Conservation (phyloP, 1,140 invertebrate species). For the Mycetomoellerius zeteki region DNA sequence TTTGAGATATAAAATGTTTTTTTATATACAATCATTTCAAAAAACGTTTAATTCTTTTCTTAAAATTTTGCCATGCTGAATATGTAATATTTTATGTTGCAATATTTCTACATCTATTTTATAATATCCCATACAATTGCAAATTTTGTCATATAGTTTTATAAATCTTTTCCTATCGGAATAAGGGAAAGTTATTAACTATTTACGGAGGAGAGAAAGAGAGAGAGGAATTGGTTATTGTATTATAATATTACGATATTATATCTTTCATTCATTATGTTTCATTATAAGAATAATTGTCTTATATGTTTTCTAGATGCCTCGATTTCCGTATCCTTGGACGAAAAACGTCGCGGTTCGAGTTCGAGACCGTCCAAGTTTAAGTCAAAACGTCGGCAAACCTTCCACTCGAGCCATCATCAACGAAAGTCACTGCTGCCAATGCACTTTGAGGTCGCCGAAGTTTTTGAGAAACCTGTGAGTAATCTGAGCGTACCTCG, state of each 20-base stretch:
- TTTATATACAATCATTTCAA: too few relatives aligned
- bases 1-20: too few relatives aligned
- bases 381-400: conserved; percentile 84
- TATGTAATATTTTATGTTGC: too few relatives aligned
- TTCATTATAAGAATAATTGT: neutral
- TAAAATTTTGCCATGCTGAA: too few relatives aligned
- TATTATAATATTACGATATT: neutral
- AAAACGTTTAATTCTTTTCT: too few relatives aligned
- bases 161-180: too few relatives aligned
- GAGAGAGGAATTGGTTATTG: neutral
- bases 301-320: conserved; percentile 70
- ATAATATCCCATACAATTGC: too few relatives aligned
- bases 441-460: conserved; percentile 84
- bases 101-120: too few relatives aligned
- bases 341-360: conserved; percentile 75
- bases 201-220: neutral
- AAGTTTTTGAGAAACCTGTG: conserved; percentile 83
- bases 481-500: conserved; percentile 84
- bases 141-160: too few relatives aligned
- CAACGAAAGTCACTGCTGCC: conserved; percentile 77
- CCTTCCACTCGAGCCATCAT: conserved; percentile 84
- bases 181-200: neutral
- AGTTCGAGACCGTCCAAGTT: conserved; percentile 80
- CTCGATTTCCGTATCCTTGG: conserved; percentile 76
- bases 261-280: neutral